Evolutionary conservation across 2,888 invertebrate species (phyloP).

Genomic region (Protophormia terraenovae): DNA sequence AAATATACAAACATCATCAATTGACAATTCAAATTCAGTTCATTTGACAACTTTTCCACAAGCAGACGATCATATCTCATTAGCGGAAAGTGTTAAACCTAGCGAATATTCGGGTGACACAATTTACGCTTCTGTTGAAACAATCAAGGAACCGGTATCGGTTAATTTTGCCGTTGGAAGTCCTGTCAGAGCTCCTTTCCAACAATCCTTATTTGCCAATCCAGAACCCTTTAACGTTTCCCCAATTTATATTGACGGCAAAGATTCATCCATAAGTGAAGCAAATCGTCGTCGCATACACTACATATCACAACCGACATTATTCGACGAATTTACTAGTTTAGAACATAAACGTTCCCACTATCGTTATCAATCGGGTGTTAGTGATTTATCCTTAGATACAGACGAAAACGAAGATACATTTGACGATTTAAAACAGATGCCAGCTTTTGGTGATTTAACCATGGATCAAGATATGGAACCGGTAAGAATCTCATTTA

Average conservation of each 20-base stretch:
- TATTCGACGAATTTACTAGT: conserved; percentile 81
- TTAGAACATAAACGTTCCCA: conserved; percentile 78
- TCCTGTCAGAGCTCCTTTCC: conserved; percentile 76
- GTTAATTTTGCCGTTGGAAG: conserved; percentile 79
- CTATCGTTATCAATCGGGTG: conserved; percentile 76
- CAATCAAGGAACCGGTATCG: conserved; percentile 54
- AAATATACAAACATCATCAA: conserved; percentile 46
- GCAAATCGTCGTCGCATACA: conserved; percentile 82
- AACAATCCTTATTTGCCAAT: conserved; percentile 64
- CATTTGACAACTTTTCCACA: conserved; percentile 69
- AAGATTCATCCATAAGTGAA: conserved; percentile 79
- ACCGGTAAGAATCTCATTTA: conserved; percentile 80
- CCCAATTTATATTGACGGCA: conserved; percentile 69
- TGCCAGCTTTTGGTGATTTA: conserved; percentile 81
- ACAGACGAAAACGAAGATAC: conserved; percentile 80
- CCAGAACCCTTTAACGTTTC: conserved; percentile 67
- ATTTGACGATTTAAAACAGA: conserved; percentile 71
- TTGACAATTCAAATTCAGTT: conserved; percentile 68
- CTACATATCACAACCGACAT: conserved; percentile 82
- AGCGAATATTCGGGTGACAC: conserved; percentile 60
- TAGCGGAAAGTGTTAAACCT: conserved; percentile 76
- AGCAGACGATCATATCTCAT: conserved; percentile 73
- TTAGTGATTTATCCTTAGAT: conserved; percentile 82
- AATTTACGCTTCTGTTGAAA: conserved; percentile 33
- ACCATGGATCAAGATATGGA: conserved; percentile 80